Evolutionary conservation across 2,113 vertebrate species (phyloP), one percentile per base, ranked within the genome.

Genomic region (Upupa epops): DNA sequence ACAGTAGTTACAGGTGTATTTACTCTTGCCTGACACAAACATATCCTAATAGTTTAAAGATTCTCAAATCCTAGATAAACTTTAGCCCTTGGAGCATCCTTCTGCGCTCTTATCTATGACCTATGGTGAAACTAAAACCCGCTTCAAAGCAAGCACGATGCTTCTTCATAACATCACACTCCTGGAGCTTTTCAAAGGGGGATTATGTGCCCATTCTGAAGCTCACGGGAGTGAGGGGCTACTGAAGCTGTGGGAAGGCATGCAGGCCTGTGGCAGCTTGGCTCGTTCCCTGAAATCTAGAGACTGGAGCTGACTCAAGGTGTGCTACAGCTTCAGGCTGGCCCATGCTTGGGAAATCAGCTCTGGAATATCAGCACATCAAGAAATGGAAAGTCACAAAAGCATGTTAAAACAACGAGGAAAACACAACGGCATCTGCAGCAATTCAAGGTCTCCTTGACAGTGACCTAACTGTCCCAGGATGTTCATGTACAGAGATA

Each of bases 291-390:
- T 8, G 12, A 0, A 0, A 42, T 42, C 52, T n/a, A 29, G 20
- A 48, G 56, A 4, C 40, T 11, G 3, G 7, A 68, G 58, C 17
- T 75, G 73, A 48, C 16, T 6, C 1, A 2, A 8, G 26, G n/a
- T 63, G 25, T 21, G 56, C 60, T 34, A 24, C 0, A 2, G 20
- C 11, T 21, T 17, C 1, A 1, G 49, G 34, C 37, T 42, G 17
- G 26, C 7, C 20, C 6, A 11, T 2, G 3, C 34, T 8, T 29
- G 25, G 32, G n/a, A 81, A 59, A 65, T 31, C 18, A 49, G 26
- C 45, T 81, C 21, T 60, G 37, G 7, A 45, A 8, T 3, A 83
- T 21, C 26, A 20, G 34, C 6, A 19, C 6, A 18, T 25, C 54
- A 56, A 51, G 45, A 84, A 64, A 78, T 8, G 8, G 29, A 46